Evolutionary conservation across 2,888 invertebrate species (phyloP).

Genomic region (Drosophila subsilvestris): DNA sequence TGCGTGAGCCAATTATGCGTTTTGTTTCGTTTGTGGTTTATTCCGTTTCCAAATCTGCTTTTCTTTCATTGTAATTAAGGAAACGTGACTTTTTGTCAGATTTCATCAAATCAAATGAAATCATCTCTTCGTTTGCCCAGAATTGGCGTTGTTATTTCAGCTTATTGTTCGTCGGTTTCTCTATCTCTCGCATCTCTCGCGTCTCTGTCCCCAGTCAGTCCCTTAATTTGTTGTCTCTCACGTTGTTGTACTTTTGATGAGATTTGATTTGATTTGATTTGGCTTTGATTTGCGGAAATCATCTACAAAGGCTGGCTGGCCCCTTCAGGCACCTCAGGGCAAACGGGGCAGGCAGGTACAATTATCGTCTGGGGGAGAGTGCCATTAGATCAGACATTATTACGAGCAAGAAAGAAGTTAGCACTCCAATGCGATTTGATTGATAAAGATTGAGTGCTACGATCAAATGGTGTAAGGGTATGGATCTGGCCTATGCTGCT

Average conservation of each 20-base stretch:
- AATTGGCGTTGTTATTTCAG: constrained; percentile 67
- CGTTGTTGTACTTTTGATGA: constrained; percentile 61
- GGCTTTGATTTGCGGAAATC: constrained; percentile 69
- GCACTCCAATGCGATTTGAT: background rate
- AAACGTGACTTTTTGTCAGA: constrained; percentile 76
- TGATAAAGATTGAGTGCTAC: background rate
- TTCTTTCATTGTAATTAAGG: constrained; percentile 77
- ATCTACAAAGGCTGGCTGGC: constrained; percentile 17
- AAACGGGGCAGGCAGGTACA: background rate
- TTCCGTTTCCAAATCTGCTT: constrained; percentile 48
- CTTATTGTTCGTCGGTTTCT: constrained; percentile 37
- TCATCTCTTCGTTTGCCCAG: constrained; percentile 33
- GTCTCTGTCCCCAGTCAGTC: constrained; percentile 23
- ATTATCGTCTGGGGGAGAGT: background rate
- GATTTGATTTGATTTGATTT: constrained; percentile 62
- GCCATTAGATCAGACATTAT: background rate
- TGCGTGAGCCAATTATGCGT: constrained; percentile 81
- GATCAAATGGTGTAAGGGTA: background rate
- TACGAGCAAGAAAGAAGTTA: background rate
- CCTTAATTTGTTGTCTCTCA: constrained; percentile 66
- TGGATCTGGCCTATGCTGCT: background rate
- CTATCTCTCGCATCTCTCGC: constrained; percentile 5
- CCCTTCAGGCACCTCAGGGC: background rate
- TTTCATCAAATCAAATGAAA: constrained; percentile 61
- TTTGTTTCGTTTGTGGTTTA: constrained; percentile 59